Evolutionary conservation across 2,888 invertebrate genomes (phyloP).

Genomic region (Cryptophagus acutangulus): DNA sequence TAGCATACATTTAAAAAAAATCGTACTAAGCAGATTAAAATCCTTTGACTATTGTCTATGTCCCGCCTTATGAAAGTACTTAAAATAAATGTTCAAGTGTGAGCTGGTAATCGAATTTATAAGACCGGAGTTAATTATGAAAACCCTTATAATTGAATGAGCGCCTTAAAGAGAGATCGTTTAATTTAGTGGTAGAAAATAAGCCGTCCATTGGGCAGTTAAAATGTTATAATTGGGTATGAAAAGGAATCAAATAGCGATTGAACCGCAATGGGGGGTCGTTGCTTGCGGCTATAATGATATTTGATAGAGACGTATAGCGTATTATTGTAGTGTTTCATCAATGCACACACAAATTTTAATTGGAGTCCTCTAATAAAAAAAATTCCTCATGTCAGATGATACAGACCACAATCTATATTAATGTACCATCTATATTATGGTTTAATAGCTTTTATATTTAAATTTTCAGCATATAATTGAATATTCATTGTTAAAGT

Average conservation of each 20-base stretch:
- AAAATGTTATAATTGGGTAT: conserved; percentile 19
- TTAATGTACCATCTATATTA: not conserved
- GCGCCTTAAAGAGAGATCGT: too few relatives aligned
- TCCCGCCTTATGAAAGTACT: too few relatives aligned
- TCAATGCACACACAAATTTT: conserved; percentile 19
- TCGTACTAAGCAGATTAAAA: too few relatives aligned
- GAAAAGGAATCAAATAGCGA: conserved; percentile 17
- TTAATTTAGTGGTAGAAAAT: too few relatives aligned
- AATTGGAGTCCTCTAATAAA: conserved; percentile 22
- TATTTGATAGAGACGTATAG: conserved; percentile 21
- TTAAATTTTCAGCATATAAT: not conserved
- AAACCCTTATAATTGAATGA: too few relatives aligned
- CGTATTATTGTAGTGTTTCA: conserved; percentile 13
- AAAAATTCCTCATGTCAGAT: conserved; percentile 16
- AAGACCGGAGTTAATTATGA: too few relatives aligned
- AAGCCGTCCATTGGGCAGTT: too few relatives aligned
- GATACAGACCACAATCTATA: not conserved
- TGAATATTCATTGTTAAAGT: not conserved
- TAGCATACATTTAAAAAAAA: too few relatives aligned
- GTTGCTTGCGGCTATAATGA: conserved; percentile 18
- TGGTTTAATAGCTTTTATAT: conserved; percentile 1
- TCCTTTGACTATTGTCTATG: too few relatives aligned
- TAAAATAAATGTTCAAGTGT: too few relatives aligned
- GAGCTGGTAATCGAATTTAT: too few relatives aligned
- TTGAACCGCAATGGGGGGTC: conserved; percentile 24